phyloP scores from a whole-genome alignment of 2,888 invertebrate genomes.

The Syritta pipiens region DNA sequence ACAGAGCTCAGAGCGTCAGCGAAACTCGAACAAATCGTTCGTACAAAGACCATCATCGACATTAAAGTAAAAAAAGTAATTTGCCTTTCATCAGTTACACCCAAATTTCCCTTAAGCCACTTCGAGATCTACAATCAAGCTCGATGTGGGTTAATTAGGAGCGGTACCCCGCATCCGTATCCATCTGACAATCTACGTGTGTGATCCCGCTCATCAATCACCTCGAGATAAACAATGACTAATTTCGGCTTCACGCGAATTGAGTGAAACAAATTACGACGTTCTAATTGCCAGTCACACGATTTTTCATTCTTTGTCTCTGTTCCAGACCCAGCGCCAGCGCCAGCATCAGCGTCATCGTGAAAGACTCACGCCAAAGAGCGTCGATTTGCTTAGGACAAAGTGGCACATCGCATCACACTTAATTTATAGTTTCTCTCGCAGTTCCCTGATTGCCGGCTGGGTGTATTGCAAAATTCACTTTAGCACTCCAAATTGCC shows the following conservation, averaged over 20 bases:
- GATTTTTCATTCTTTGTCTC: constrained; percentile 11
- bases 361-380: too few relatives aligned
- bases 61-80: too few relatives aligned
- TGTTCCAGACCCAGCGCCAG: not conserved
- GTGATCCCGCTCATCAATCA: constrained; percentile 46
- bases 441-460: constrained; percentile 55
- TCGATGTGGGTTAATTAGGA: constrained; percentile 21
- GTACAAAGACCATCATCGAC: too few relatives aligned
- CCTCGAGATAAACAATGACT: constrained; percentile 30
- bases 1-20: too few relatives aligned
- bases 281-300: constrained; percentile 47
- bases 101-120: too few relatives aligned
- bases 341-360: too few relatives aligned
- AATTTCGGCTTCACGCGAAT: constrained; percentile 52
- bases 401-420: constrained; percentile 66
- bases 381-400: constrained; percentile 51
- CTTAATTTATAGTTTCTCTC: constrained; percentile 58
- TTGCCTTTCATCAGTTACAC: too few relatives aligned
- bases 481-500: constrained; percentile 64
- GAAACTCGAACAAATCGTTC: too few relatives aligned
- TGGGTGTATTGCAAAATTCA: constrained; percentile 58
- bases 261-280: constrained; percentile 38
- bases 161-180: not conserved
- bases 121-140: not conserved
- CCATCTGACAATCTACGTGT: not conserved